Evolutionary conservation across 2,888 invertebrate species (phyloP).

Genomic region (Dermolepida albohirtum): DNA sequence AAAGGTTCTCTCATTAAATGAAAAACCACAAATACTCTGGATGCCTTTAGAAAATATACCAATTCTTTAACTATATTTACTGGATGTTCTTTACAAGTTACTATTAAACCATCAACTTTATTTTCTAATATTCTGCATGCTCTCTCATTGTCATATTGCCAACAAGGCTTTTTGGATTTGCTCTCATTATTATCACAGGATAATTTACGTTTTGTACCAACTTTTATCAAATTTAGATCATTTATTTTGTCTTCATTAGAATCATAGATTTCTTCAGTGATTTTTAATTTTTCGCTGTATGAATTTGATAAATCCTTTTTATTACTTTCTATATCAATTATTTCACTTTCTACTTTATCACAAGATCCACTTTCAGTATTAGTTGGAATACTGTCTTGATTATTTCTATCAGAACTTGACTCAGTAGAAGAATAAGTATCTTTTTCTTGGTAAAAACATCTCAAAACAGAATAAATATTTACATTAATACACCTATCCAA

Average conservation of each 20-base stretch:
- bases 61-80: conserved; percentile 80
- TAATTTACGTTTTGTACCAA: conserved; percentile 34
- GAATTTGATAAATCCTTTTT: not conserved
- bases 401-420: conserved; percentile 40
- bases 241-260: conserved; percentile 30
- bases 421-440: conserved; percentile 37
- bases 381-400: conserved; percentile 10
- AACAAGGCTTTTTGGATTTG: conserved; percentile 70
- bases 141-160: conserved; percentile 77
- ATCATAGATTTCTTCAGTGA: conserved; percentile 17
- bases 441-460: conserved; percentile 74
- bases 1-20: conserved; percentile 85
- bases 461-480: conserved; percentile 80
- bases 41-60: conserved; percentile 80
- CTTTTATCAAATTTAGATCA: conserved; percentile 39
- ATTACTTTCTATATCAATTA: conserved; percentile 10
- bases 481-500: conserved; percentile 77
- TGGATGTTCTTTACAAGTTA: conserved; percentile 90
- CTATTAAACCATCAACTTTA: conserved; percentile 80
- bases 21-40: conserved; percentile 88
- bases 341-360: conserved; percentile 6
- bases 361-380: conserved; percentile 23
- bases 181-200: conserved; percentile 45
- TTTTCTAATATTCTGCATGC: conserved; percentile 72
- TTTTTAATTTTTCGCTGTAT: not conserved